Percentiles rank a stretch among this genome's conserved stretches.
These are phyloP conservation scores for Phycodurus eques DNA, from an alignment of 2,113 vertebrate genomes.

Conservation along the genomic window DNA sequence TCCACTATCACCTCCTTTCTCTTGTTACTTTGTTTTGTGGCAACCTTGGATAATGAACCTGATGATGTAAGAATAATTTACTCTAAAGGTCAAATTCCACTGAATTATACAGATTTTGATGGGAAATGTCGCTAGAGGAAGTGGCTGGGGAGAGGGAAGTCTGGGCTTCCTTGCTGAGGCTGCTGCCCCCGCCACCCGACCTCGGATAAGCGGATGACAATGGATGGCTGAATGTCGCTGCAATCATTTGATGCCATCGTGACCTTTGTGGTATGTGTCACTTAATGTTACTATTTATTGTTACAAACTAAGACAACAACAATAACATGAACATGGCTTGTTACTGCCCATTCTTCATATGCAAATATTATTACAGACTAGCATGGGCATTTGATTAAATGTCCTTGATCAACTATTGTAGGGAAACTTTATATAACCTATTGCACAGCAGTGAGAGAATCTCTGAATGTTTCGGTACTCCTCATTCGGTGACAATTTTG, in stretches of 20 bases:
- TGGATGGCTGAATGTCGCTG: not conserved
- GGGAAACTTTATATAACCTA: not conserved
- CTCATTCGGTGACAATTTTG: not conserved
- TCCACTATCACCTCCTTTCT: not conserved
- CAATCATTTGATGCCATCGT: not conserved
- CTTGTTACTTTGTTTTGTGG: not conserved
- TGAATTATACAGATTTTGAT: not conserved
- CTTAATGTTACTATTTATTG: not conserved
- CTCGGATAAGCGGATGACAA: too few species aligned
- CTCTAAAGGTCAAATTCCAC: not conserved
- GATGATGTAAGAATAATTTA: not conserved
- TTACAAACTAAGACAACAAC: not conserved
- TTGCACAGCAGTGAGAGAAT: not conserved
- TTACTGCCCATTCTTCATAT: not conserved
- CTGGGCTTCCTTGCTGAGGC: too few species aligned
- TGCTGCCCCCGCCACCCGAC: too few species aligned
- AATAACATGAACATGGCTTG: not conserved
- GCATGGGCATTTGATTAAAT: not conserved
- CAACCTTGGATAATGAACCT: not conserved
- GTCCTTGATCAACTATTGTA: not conserved
- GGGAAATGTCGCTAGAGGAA: not conserved
- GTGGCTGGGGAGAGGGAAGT: too few species aligned
- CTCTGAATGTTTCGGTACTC: not conserved
- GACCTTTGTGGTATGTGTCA: not conserved
- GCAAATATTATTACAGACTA: not conserved